Conservation (phyloP, 2,113 vertebrate species). For the Nymphicus hollandicus region DNA sequence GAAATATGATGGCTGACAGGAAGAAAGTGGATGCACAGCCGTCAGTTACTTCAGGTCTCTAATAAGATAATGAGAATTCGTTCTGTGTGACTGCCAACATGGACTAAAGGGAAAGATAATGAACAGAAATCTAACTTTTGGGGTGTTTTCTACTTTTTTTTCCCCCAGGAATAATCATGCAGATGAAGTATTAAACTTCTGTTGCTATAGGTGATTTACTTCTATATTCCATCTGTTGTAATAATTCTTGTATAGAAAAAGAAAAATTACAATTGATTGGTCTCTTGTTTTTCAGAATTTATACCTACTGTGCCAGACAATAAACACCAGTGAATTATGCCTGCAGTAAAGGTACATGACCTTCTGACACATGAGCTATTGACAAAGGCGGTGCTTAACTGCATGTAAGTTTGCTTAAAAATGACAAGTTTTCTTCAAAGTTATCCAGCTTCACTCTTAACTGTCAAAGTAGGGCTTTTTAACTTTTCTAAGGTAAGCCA, state of each 20-base stretch:
- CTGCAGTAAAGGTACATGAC: neutral
- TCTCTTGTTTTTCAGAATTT: neutral
- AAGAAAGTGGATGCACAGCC: neutral
- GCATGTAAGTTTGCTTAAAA: neutral
- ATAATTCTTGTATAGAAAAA: neutral
- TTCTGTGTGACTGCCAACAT: neutral
- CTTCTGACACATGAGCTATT: neutral
- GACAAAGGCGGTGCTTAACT: neutral
- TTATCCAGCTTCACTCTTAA: neutral
- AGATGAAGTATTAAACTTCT: neutral
- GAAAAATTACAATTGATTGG: neutral
- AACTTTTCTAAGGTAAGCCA: neutral
- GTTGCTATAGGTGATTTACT: neutral
- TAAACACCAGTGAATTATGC: neutral
- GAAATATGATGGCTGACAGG: neutral
- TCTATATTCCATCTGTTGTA: neutral
- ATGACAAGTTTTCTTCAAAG: neutral
- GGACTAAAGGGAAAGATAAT: neutral
- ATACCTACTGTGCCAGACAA: neutral
- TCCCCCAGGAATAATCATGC: neutral
- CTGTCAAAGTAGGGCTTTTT: neutral
- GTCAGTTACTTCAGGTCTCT: neutral
- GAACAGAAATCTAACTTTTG: neutral
- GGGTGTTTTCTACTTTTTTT: neutral
- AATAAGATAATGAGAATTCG: neutral